Conservation (phyloP, 2,888 invertebrate species). For the Netelia virgata region DNA sequence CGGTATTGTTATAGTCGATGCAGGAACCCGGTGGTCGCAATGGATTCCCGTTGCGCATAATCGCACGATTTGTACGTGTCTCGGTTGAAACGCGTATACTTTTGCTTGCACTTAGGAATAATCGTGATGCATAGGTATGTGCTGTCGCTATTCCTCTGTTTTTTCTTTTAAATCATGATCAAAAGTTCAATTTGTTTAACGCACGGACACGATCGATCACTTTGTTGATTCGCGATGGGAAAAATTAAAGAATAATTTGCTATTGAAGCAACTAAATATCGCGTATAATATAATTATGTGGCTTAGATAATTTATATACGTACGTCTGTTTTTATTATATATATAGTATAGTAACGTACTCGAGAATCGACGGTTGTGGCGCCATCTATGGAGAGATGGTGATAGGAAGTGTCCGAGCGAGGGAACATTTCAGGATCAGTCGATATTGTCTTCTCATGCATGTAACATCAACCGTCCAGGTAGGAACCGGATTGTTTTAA, state of each 20-base stretch:
- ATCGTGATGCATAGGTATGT: slow-evolving; percentile 46
- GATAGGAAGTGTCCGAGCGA: not conserved
- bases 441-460: too few species aligned
- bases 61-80: slow-evolving; percentile 80
- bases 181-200: slow-evolving; percentile 4
- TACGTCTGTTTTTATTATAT: not conserved
- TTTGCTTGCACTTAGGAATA: slow-evolving; percentile 43
- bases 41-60: slow-evolving; percentile 77
- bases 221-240: not conserved
- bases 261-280: not conserved
- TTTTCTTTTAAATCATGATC: not conserved
- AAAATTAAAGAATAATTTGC: not conserved
- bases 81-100: slow-evolving; percentile 1
- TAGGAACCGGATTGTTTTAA: too few species aligned
- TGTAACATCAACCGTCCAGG: too few species aligned
- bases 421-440: not conserved
- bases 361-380: slow-evolving; percentile 14
- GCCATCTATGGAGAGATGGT: slow-evolving; percentile 24
- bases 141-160: slow-evolving; percentile 23
- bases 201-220: not conserved
- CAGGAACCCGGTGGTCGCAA: slow-evolving; percentile 61
- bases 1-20: slow-evolving; percentile 32
- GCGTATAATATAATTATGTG: not conserved
- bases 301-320: not conserved
- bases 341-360: not conserved